Evolutionary conservation across 2,797 vertebrate genomes (phyloP), one percentile per base, ranked within the genome.

Genomic region (Phataginus tricuspis): DNA sequence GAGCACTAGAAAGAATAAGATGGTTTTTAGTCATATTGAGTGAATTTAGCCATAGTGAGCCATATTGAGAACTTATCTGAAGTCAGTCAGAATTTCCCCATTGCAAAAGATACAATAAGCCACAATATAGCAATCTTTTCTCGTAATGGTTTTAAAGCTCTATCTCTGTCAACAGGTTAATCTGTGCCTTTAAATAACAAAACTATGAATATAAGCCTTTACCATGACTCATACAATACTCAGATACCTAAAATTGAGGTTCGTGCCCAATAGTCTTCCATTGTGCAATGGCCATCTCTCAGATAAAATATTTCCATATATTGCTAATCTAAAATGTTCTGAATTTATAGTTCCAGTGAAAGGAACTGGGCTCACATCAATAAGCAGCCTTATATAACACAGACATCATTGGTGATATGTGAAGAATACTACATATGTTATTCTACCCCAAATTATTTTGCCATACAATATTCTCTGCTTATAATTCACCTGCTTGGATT

Each of bases 261-360:
- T 83, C 23, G 25, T 37, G 18, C 64, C 45, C 55, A 90, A 12
- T 37, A 34, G 25, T 25, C 45, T 84, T 88, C 78, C 31, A 87
- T 4, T 37, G 23, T 27, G 49, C 5, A n/a, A 45, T 37, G 59
- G 39, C 34, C 31, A 19, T 69, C 53, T 29, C 45, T 72, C 31
- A 55, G 42, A 77, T 96, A 89, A 85, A 94, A 80, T 92, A 66
- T 18, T 72, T 88, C 11, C 59, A 74, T 59, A 80, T 51, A 74
- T 21, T 42, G 12, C 18, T 92, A 74, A 7, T 79, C 29, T 79
- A 45, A 42, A 63, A 39, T 90, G 34, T 53, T 80, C 29, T 37
- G 59, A 79, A 55, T 75, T 69, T 79, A 12, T 68, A 55, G 68
- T 79, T 86, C 8, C 19, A 82, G 86, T 80, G 29, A 86, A 61